Base-by-base conservation (phyloP, 2,888 invertebrate species). In the Parnassius smintheus region DNA sequence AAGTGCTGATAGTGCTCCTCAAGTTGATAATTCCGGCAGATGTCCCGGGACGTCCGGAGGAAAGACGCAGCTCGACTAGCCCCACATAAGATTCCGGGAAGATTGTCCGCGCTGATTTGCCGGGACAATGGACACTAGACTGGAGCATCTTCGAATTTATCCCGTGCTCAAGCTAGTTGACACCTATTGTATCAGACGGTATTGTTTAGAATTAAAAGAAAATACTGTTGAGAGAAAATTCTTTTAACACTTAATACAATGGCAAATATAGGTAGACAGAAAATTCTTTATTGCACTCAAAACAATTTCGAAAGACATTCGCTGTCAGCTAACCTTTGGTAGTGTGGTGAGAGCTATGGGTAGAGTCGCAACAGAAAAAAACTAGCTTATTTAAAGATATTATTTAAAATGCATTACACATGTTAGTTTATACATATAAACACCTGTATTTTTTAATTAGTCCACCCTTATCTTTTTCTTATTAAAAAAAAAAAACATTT, bases 11-110 rank as follows among this genome's bases (percentile, higher is more conserved):
- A 73, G 73, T 70, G 72, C 74, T 73, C 74, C 75, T 80, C 77
- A 80, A 79, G 85, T 82, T 82, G 81, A 84, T 85, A 86, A 86
- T 86, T 81, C 82, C 78, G 81, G 80, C 84, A 84, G 86, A 81
- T 81, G 78, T 81, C 73, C 73, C 75, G 76, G 80, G 78, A 82
- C 76, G 75, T 85, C 84, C 83, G 86, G 78, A 74, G 69, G 73
- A 74, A 70, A 78, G 75, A 78, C 77, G 77, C 80, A 79, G 79
- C 64, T 59, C 51, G 50, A 55, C 63, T 60, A 52, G 56, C 81
- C 80, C 78, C 76, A 75, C 77, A 81, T 83, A 82, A 86, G 78
- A 85, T 81, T 77, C 76, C 76, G 72, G 75, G 66, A 75, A 82
- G 87, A 87, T 88, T 82, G 82, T 81, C 79, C 78, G 74, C 78